These are phyloP conservation scores for Drosophila nr. fundita DNA, from an alignment of 2,888 invertebrate species.

Conservation along the genomic window DNA sequence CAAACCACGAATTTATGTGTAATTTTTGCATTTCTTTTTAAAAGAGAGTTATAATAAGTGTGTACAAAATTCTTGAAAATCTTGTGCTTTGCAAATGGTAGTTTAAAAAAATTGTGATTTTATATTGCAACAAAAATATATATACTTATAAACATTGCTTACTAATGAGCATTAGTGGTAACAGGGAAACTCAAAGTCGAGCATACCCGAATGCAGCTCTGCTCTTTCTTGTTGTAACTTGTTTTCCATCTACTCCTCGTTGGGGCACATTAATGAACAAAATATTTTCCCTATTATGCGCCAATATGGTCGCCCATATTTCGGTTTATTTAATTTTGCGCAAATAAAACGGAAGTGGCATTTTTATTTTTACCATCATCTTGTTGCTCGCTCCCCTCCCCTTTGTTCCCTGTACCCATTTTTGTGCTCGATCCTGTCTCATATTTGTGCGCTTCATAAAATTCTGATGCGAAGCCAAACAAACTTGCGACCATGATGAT, in stretches of 20 bases:
- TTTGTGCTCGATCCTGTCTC: conserved; percentile 55
- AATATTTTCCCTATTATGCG: conserved; percentile 80
- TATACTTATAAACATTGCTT: not conserved
- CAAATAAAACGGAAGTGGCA: conserved; percentile 81
- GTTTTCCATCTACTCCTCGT: conserved; percentile 40
- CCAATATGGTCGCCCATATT: conserved; percentile 80
- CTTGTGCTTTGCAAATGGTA: not conserved
- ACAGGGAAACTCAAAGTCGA: conserved; percentile 30
- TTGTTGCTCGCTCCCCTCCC: conserved; percentile 22
- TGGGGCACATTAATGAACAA: conserved; percentile 75
- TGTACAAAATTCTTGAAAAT: not conserved
- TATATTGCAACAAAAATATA: not conserved
- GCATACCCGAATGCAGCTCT: conserved; percentile 1
- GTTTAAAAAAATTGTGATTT: not conserved
- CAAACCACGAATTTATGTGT: not conserved
- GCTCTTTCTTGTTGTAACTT: conserved; percentile 29
- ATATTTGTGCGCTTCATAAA: conserved; percentile 78
- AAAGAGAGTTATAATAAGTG: not conserved
- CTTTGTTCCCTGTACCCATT: not conserved
- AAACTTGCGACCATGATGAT: conserved; percentile 75
- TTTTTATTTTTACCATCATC: conserved; percentile 71
- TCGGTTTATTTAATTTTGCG: conserved; percentile 82
- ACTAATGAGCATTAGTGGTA: not conserved
- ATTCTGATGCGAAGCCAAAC: conserved; percentile 72
- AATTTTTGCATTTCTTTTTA: not conserved